These are phyloP conservation scores for Platycnemis pennipes DNA, from an alignment of 2,888 invertebrate species.

Conservation along the genomic window DNA sequence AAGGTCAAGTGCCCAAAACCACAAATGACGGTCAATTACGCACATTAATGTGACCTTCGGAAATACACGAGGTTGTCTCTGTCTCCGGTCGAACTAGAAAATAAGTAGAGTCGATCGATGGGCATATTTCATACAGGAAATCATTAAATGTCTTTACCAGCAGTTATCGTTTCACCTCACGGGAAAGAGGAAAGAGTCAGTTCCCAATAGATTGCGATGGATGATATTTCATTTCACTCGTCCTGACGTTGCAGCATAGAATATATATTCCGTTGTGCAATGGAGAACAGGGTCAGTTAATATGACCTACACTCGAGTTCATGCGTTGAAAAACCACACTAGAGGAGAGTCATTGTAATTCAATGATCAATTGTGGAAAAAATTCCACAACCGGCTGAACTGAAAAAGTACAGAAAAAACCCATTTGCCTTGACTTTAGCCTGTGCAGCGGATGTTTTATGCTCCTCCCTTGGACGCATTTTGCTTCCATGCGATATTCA, in stretches of 20 bases:
- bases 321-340: not conserved
- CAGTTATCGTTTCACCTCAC: not conserved
- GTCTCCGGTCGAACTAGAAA: not conserved
- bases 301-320: not conserved
- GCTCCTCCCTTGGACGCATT: not conserved
- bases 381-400: not conserved
- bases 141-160: not conserved
- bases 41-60: not conserved
- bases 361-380: not conserved
- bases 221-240: not conserved
- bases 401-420: not conserved
- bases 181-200: not conserved
- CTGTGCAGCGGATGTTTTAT: not conserved
- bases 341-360: conserved; percentile 5
- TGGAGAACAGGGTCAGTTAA: not conserved
- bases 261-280: not conserved
- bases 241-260: not conserved
- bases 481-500: not conserved
- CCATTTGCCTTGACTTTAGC: conserved; percentile 16
- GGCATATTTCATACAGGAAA: not conserved
- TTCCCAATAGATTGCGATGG: not conserved
- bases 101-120: not conserved
- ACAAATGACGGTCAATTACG: too few relatives aligned
- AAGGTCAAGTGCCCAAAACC: too few relatives aligned
- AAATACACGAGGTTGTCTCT: not conserved